Percentiles rank a stretch among this genome's conserved stretches.
These are phyloP conservation scores for Merodon equestris DNA, from an alignment of 2,888 invertebrate species.

Conservation along the genomic window DNA sequence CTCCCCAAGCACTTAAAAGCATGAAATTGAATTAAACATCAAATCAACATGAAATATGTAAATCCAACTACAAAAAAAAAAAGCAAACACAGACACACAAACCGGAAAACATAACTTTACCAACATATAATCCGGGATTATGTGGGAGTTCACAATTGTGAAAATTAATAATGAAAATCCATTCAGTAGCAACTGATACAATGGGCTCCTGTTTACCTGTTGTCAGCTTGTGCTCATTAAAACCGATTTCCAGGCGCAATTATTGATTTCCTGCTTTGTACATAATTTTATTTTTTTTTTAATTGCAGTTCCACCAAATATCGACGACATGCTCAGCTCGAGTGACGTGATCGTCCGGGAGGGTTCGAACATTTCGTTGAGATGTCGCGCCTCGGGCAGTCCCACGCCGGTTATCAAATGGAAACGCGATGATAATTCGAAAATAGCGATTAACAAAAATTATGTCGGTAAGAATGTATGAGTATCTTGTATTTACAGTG, in stretches of 20 bases:
- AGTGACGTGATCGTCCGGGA: conserved; percentile 93
- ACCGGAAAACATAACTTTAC: conserved; percentile 12
- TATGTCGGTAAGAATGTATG: conserved; percentile 83
- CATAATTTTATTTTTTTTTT: conserved; percentile 10
- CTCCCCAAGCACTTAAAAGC: too few species aligned
- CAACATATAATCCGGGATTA: conserved; percentile 31
- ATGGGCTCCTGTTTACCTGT: too few species aligned
- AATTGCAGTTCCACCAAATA: conserved; percentile 90
- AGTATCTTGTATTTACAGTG: conserved; percentile 47
- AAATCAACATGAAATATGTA: too few species aligned
- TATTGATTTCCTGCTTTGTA: conserved; percentile 24
- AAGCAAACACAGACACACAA: too few species aligned
- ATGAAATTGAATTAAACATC: too few species aligned
- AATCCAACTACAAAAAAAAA: not conserved
- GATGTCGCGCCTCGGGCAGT: conserved; percentile 92
- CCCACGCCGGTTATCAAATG: conserved; percentile 93
- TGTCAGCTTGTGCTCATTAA: conserved; percentile 27
- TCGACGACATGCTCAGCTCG: conserved; percentile 93
- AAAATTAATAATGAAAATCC: conserved; percentile 22
- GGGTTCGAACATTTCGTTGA: conserved; percentile 91
- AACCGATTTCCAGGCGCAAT: conserved; percentile 17
- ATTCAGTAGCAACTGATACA: conserved; percentile 4
- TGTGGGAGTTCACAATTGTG: not conserved
- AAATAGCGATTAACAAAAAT: conserved; percentile 92
- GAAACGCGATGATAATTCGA: conserved; percentile 93